Evolutionary conservation across 2,113 vertebrate genomes (phyloP), one percentile per base, ranked within the genome.

Genomic region (Hypanus sabinus): DNA sequence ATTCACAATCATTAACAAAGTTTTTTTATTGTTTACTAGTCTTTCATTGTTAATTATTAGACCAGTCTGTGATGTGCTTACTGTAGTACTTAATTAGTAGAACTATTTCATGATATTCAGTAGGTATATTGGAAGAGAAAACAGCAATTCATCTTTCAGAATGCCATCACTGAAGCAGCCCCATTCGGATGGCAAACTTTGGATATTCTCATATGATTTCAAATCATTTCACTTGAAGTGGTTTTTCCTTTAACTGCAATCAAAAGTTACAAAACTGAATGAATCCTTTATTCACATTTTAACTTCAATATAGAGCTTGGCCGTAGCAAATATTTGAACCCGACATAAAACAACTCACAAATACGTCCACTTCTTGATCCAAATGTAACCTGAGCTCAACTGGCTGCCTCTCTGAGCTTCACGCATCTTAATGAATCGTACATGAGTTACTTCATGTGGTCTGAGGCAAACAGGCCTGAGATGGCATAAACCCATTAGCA

Each of bases 381-480:
- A 46, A 0, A 38, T 73, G 10, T 93, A 46, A 73, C 57, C 73
- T 70, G 36, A 92, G 88, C 33, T 93, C 36, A 33, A 18, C 65
- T 93, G 68, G 70, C n/a, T 73, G 36, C 24, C 71, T 93, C 68
- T 71, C 33, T 46, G 65, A 73, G 68, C 22, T 36, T 70, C n/a
- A 20, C 36, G 62, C 88, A 93, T 71, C 68, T 55, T 71, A 93
- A 73, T 93, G 68, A 46, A 93, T 46, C 90, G 57, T 46, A 46
- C 20, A 46, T 11, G 57, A 30, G 68, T 46, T 93, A 20, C 46
- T 68, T 93, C 68, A 93, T 93, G 90, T 93, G 90, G 20, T 93
- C 46, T 93, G 65, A 93, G 68, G 36, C 33, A 73, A 93, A 73
- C 33, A 46, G 20, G 24, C 38, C 33, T 33, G n/a, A 30, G 36